These are phyloP conservation scores for Lydus trimaculatus DNA, from an alignment of 2,888 invertebrate species.

Conservation along the genomic window DNA sequence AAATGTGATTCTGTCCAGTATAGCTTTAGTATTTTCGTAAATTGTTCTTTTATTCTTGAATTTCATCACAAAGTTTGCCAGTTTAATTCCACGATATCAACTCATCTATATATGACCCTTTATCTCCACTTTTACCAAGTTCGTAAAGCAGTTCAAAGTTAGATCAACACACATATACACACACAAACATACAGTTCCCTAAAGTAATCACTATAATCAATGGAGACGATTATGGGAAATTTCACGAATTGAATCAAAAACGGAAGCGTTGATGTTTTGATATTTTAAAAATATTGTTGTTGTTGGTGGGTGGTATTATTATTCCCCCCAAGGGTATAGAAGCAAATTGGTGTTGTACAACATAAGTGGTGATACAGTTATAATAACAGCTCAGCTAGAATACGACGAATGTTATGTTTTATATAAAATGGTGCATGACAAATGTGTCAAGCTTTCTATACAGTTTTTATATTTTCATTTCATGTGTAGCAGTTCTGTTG, in stretches of 20 bases:
- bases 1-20: too few species aligned
- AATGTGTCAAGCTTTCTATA: not conserved
- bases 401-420: conserved; percentile 4
- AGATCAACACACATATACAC: not conserved
- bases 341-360: not conserved
- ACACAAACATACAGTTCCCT: not conserved
- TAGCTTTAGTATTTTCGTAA: not conserved
- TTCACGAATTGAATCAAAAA: not conserved
- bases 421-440: not conserved
- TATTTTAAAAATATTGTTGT: too few species aligned
- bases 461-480: not conserved
- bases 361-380: not conserved
- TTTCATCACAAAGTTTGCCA: not conserved
- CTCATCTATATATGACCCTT: not conserved
- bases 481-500: too few species aligned
- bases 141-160: not conserved
- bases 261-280: too few species aligned
- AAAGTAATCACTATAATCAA: not conserved
- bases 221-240: not conserved
- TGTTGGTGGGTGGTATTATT: not conserved
- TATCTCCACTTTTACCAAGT: not conserved
- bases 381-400: not conserved
- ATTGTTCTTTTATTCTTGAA: not conserved
- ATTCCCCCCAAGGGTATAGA: not conserved
- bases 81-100: not conserved